These are phyloP conservation scores for Achlya flavicornis DNA, from an alignment of 2,888 invertebrate species.

Conservation along the genomic window DNA sequence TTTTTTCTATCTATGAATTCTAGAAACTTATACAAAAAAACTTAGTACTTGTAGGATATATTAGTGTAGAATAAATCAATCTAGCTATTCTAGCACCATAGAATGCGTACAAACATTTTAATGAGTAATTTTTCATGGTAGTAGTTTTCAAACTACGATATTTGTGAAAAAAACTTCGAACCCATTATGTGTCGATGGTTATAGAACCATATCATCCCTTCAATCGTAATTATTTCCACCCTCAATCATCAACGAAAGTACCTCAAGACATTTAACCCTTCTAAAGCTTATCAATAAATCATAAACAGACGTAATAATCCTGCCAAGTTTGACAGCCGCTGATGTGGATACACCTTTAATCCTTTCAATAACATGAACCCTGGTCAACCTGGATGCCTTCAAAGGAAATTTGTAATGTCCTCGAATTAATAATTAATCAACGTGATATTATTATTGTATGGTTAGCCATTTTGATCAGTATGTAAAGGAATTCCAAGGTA, in stretches of 20 bases:
- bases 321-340: not conserved
- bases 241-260: not conserved
- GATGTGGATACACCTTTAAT: conserved; percentile 1
- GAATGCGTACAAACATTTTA: too few relatives aligned
- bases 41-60: too few relatives aligned
- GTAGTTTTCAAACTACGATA: too few relatives aligned
- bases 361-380: not conserved
- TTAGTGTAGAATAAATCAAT: too few relatives aligned
- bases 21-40: too few relatives aligned
- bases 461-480: not conserved
- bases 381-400: conserved; percentile 18
- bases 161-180: too few relatives aligned
- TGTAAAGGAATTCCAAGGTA: not conserved
- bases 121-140: too few relatives aligned
- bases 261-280: not conserved
- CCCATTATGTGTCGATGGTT: too few relatives aligned
- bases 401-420: conserved; percentile 21
- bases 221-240: too few relatives aligned
- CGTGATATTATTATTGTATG: conserved; percentile 26
- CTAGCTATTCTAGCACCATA: too few relatives aligned
- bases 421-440: conserved; percentile 28
- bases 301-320: not conserved
- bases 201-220: too few relatives aligned
- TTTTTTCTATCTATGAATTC: too few relatives aligned
- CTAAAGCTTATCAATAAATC: not conserved